Percentiles rank a stretch among this genome's conserved stretches.
Evolutionary conservation across 2,888 invertebrate genomes (phyloP).

Genomic region (Prosopocoilus inquinatus): DNA sequence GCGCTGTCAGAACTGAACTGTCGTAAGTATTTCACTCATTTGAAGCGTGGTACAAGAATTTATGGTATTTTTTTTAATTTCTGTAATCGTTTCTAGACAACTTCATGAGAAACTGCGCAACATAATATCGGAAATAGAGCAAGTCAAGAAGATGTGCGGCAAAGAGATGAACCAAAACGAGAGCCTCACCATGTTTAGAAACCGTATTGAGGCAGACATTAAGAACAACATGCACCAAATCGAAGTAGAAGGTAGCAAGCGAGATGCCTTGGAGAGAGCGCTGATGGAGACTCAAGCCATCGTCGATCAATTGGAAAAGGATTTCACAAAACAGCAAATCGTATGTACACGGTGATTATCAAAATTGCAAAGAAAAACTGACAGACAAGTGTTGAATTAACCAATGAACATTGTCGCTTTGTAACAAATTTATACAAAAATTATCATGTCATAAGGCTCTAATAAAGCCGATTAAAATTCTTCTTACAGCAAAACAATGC

Average conservation of each 20-base stretch:
- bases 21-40: constrained; percentile 47
- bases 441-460: no score
- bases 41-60: background rate
- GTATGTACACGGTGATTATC: no score
- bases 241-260: constrained; percentile 56
- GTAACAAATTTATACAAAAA: no score
- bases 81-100: constrained; percentile 47
- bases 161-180: constrained; percentile 70
- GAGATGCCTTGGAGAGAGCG: constrained; percentile 54
- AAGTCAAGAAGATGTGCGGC: constrained; percentile 62
- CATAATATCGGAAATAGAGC: constrained; percentile 57
- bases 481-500: constrained; percentile 10
- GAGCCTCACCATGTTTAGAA: constrained; percentile 59
- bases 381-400: no score
- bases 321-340: constrained; percentile 53
- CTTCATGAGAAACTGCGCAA: constrained; percentile 48
- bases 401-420: no score
- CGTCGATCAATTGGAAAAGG: constrained; percentile 62
- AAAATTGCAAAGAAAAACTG: no score
- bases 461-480: no score
- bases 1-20: constrained; percentile 61
- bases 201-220: constrained; percentile 59
- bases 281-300: constrained; percentile 58
- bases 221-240: constrained; percentile 50
- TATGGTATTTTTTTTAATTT: constrained; percentile 2